phyloP scores from a whole-genome alignment of 2,888 invertebrate genomes.

The Drosophila ezoana region DNA sequence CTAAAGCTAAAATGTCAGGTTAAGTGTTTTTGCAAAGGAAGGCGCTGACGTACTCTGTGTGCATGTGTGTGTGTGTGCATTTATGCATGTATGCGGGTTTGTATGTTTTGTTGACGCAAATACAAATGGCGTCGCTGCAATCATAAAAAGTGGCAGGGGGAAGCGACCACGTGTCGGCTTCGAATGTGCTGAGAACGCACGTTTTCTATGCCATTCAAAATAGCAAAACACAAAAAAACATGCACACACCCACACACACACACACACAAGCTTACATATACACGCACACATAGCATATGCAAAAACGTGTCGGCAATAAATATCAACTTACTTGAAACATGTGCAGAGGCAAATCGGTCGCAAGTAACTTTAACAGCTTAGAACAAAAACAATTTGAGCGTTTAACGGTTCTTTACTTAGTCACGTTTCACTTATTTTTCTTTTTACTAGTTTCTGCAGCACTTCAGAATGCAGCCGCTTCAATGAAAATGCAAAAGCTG shows the following conservation, averaged over 20 bases:
- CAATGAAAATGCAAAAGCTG: slow-evolving; percentile 71
- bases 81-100: background rate
- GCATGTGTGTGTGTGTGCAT: slow-evolving; percentile 3
- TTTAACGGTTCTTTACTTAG: slow-evolving; percentile 29
- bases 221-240: slow-evolving; percentile 26
- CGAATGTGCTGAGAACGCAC: slow-evolving; percentile 46
- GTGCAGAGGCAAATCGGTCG: slow-evolving; percentile 56
- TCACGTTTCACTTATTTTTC: slow-evolving; percentile 45
- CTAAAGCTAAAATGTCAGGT: slow-evolving; percentile 35
- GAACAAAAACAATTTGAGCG: slow-evolving; percentile 34
- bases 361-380: slow-evolving; percentile 44
- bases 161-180: slow-evolving; percentile 65
- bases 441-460: slow-evolving; percentile 12
- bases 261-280: slow-evolving; percentile 3
- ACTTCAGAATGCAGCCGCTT: slow-evolving; percentile 61
- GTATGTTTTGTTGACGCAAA: slow-evolving; percentile 63
- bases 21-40: slow-evolving; percentile 34
- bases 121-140: slow-evolving; percentile 73
- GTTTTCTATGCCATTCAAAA: slow-evolving; percentile 40
- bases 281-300: background rate
- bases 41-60: slow-evolving; percentile 63
- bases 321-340: slow-evolving; percentile 72
- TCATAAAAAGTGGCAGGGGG: slow-evolving; percentile 7
- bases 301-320: slow-evolving; percentile 29
- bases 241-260: background rate